Base-by-base conservation (phyloP, 2,797 vertebrate species). In the Streptopelia turtur region DNA sequence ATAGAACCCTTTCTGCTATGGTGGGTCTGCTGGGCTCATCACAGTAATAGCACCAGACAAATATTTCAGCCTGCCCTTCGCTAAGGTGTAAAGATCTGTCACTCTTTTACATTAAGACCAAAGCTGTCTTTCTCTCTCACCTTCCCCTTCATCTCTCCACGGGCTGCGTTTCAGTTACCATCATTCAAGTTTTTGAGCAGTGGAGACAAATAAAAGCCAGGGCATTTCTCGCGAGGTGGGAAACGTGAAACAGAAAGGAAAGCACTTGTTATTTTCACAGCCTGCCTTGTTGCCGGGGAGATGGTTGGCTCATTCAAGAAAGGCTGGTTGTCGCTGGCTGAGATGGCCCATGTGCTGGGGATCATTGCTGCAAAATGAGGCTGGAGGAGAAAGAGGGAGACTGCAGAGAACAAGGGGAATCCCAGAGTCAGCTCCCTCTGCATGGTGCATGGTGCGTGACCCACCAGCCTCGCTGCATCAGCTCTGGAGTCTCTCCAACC, bases 251-350 rank as follows among this genome's bases (percentile, higher is more conserved):
- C 76, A 83, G 68, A 74, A 55, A 87, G 84, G 69, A 93, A 85
- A 80, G 61, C 66, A 31, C 89, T 90, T 90, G 63, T 88, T 78
- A 79, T 93, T 94, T 90, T 93, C 85, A 45, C 89, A 85, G 91
- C 65, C 93, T 87, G 87, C 74, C 80, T 83, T 47, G 95, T 96
- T 96, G 94, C 95, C 31, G 13, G 71, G 93, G 87, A 84, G 86
- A 89, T 95, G 52, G 22, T 55, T 96, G 90, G 89, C 90, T 95
- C 77, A 50, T 76, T 88, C 50, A 93, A 55, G 94, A 72, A 72
- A 66, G 45, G 10, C 82, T 89, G 41, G 21, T 69, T 50, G 47
- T 72, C 87, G 63, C 83, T 47, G 7, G 59, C 65, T 79, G 75
- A 75, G 77, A 49, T 85, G 77, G 87, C 70, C 83, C 85, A 30